Conservation (phyloP, 1,140 invertebrate species). For the Drosophila aff. region DNA sequence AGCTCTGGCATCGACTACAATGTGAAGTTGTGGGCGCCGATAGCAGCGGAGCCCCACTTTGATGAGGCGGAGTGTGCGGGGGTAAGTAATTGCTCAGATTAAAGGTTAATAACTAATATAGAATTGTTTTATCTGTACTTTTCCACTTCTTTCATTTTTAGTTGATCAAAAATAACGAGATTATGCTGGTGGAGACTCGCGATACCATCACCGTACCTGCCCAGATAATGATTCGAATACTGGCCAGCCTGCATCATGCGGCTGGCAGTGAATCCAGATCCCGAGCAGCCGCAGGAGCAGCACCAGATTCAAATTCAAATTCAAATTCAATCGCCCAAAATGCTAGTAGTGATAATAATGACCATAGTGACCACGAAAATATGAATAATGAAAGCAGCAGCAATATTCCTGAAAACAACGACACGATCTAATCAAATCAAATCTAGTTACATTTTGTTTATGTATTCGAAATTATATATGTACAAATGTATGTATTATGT, state of each 20-base stretch:
- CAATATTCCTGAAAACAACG: slow-evolving; percentile 16
- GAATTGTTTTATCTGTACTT: background rate
- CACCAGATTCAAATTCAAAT: slow-evolving; percentile 1
- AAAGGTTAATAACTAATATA: background rate
- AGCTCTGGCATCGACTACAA: slow-evolving; percentile 97
- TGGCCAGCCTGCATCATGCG: slow-evolving; percentile 90
- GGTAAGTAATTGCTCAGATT: slow-evolving; percentile 86
- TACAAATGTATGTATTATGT: slow-evolving; percentile 1
- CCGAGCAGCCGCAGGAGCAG: background rate
- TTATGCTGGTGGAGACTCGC: slow-evolving; percentile 95
- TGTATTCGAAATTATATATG: slow-evolving; percentile 7
- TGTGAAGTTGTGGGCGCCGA: slow-evolving; percentile 94
- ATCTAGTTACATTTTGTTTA: slow-evolving; percentile 10
- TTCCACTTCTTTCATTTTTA: slow-evolving; percentile 84
- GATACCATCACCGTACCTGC: slow-evolving; percentile 96
- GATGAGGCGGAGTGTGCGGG: slow-evolving; percentile 89
- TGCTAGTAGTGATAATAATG: slow-evolving; percentile 5
- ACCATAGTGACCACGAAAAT: slow-evolving; percentile 13
- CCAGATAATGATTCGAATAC: slow-evolving; percentile 94
- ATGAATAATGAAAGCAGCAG: background rate
- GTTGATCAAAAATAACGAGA: slow-evolving; percentile 93
- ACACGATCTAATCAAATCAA: slow-evolving; percentile 10
- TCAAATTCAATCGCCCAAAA: background rate
- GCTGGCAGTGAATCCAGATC: slow-evolving; percentile 21
- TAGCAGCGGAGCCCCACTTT: slow-evolving; percentile 88